phyloP scores from a whole-genome alignment of 2,113 vertebrate genomes.

The Jaculus jaculus region DNA sequence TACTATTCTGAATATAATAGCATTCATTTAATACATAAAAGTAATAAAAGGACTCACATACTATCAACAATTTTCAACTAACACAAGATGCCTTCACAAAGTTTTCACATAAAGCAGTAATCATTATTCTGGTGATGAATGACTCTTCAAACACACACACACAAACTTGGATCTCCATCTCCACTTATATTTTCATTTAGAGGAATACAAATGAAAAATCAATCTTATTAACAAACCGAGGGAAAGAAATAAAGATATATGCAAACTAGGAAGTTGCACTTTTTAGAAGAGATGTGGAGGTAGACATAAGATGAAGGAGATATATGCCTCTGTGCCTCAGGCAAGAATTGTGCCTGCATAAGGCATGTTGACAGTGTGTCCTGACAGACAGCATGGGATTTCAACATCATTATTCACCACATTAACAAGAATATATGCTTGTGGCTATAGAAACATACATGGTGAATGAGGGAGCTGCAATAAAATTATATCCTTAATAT shows the following conservation, averaged over 20 bases:
- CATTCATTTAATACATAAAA: neutral
- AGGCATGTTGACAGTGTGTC: neutral
- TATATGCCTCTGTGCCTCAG: neutral
- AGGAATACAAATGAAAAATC: constrained; percentile 10
- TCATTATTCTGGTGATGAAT: constrained; percentile 32
- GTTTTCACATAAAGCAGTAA: constrained; percentile 18
- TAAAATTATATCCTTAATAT: neutral
- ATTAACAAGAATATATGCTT: neutral
- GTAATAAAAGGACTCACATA: neutral
- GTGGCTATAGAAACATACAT: neutral
- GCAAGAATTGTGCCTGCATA: neutral
- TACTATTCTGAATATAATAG: constrained; percentile 2
- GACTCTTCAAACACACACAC: neutral
- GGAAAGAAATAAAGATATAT: neutral
- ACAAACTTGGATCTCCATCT: neutral
- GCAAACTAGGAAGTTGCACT: neutral
- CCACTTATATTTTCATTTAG: neutral
- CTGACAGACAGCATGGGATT: neutral
- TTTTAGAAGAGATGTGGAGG: constrained; percentile 30
- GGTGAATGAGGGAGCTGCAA: neutral
- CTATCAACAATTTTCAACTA: neutral
- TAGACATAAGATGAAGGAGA: neutral
- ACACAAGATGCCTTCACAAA: neutral
- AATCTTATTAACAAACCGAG: neutral
- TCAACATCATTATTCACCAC: neutral